Percentiles rank a stretch among this genome's conserved stretches.
phyloP scores from a whole-genome alignment of 2,113 vertebrate species.

The Synchiropus splendidus region DNA sequence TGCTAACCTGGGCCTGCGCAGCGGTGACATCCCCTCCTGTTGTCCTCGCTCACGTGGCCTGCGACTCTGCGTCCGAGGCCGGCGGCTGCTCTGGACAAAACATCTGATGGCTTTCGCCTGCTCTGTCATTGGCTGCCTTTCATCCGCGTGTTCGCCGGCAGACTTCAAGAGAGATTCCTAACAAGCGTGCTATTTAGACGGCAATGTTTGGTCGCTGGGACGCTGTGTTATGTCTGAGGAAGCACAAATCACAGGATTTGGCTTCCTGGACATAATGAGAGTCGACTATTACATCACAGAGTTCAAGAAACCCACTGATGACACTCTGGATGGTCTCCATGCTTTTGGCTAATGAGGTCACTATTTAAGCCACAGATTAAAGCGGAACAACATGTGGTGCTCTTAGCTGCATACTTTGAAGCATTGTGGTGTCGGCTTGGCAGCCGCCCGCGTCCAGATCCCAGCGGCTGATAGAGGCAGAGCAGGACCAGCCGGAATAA shows the following conservation, averaged over 20 bases:
- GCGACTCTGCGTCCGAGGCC: conserved; percentile 56
- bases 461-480: conserved; percentile 24
- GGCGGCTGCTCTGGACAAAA: conserved; percentile 40
- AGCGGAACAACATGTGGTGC: conserved; percentile 6
- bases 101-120: conserved; percentile 49
- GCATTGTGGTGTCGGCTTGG: conserved; percentile 15
- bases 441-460: conserved; percentile 39
- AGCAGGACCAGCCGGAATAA: conserved; percentile 36
- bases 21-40: conserved; percentile 46
- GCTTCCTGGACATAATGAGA: conserved; percentile 44
- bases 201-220: conserved; percentile 53
- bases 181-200: conserved; percentile 62
- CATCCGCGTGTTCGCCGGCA: conserved; percentile 44
- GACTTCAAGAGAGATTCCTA: conserved; percentile 63
- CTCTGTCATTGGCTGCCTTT: conserved; percentile 52
- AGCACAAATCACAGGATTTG: conserved; percentile 38
- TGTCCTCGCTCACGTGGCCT: conserved; percentile 34
- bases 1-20: conserved; percentile 18
- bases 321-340: conserved; percentile 6
- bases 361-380: conserved; percentile 10
- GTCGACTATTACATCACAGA: conserved; percentile 22
- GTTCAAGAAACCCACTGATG: background rate
- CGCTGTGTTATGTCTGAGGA: conserved; percentile 59
- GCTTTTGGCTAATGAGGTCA: conserved; percentile 24
- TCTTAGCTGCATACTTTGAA: conserved; percentile 23